Evolutionary conservation across 1,140 invertebrate species (phyloP).

Genomic region (Rhopalosiphum padi): DNA sequence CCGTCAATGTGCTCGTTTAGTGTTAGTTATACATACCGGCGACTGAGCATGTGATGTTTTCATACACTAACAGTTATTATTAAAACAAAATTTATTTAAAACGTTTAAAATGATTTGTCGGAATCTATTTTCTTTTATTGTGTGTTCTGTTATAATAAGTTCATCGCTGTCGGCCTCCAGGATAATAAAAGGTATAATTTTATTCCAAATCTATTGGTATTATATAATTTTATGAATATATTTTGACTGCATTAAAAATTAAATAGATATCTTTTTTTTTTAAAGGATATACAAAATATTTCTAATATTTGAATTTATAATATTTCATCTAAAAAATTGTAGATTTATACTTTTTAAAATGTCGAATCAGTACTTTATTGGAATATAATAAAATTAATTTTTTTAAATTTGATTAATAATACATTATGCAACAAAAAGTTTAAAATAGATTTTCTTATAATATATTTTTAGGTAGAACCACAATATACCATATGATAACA

Average conservation of each 20-base stretch:
- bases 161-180: background rate
- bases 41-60: background rate
- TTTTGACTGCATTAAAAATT: background rate
- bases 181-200: slow-evolving; percentile 35
- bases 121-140: background rate
- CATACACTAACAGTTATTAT: background rate
- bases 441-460: too few species aligned
- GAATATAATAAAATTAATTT: too few species aligned
- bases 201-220: background rate
- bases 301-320: background rate
- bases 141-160: background rate
- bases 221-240: background rate
- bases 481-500: too few species aligned
- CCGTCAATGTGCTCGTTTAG: background rate
- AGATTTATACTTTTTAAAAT: background rate
- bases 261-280: background rate
- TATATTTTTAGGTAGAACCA: too few species aligned
- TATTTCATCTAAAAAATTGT: background rate
- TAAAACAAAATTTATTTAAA: background rate
- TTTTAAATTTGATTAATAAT: too few species aligned
- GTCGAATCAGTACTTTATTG: too few species aligned
- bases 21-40: background rate
- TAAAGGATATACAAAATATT: background rate
- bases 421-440: too few species aligned
- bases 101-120: background rate